A percentile compares a stretch with the other conserved stretches of the same genome.
These are phyloP conservation scores for Thamnophis sirtalis DNA, from an alignment of 2,113 vertebrate species.

Conservation along the genomic window DNA sequence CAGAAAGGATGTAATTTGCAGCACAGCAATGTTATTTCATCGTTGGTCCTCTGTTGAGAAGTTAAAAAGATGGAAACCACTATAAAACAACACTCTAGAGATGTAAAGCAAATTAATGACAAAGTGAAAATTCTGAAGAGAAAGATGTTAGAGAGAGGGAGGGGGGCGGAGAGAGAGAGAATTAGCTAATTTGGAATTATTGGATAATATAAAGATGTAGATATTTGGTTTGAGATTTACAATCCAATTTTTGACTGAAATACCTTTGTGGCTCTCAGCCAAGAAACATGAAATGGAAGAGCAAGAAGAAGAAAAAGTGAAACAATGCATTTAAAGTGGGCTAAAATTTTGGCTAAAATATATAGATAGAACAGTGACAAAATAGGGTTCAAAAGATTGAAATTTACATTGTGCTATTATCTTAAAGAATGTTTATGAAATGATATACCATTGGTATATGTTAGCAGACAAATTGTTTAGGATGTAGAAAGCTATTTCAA, in stretches of 20 bases:
- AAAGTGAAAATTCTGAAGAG: background rate
- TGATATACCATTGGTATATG: background rate
- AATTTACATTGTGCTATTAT: background rate
- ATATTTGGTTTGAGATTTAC: background rate
- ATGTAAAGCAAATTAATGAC: background rate
- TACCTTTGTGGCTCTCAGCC: too few relatives aligned
- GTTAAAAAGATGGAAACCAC: background rate
- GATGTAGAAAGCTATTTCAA: background rate
- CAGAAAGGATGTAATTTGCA: background rate
- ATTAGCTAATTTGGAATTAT: background rate
- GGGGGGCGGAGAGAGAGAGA: background rate
- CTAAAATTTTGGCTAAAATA: too few relatives aligned
- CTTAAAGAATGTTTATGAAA: background rate
- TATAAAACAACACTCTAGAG: background rate
- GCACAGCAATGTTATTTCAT: background rate
- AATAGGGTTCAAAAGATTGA: background rate
- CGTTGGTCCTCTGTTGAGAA: background rate
- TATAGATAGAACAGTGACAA: background rate
- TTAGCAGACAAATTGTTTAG: background rate
- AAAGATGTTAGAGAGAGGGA: too few relatives aligned
- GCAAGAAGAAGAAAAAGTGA: too few relatives aligned
- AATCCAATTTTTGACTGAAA: too few relatives aligned
- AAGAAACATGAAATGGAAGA: too few relatives aligned
- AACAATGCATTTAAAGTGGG: too few relatives aligned
- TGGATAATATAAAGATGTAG: background rate